Base-by-base conservation (phyloP, 2,888 invertebrate species). In the Xestia c-nigrum region DNA sequence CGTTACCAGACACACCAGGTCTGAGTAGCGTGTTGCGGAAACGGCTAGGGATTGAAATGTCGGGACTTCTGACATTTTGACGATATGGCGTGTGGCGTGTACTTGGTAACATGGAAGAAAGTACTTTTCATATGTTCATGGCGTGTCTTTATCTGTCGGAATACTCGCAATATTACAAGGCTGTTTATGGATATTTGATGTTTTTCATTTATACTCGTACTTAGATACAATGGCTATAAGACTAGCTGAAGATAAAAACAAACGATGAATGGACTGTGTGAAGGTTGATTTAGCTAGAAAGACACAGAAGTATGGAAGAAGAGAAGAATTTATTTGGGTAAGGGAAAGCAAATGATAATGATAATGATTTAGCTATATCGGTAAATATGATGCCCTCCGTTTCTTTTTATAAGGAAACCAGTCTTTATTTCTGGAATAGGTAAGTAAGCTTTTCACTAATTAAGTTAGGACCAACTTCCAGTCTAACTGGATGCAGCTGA, bases 61-160 rank as follows among this genome's bases (percentile, higher is more conserved):
- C 87, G 63, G 71, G 72, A 75, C 64, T 73, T 78, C 24, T 86
- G 87, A 87, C 87, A 86, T 86, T 86, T 86, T 61, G 73, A 81
- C 70, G 73, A 59, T 72, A 68, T 72, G 46, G 52, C 78, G 72
- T 80, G 79, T 70, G 3, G 1, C 31, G n/a, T n/a, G n/a, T 31
- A 46, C 74, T 68, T 65, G 59, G n/a, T 65, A 77, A 77, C 78
- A 65, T 81, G 74, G 67, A 79, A 76, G 85, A 68, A 82, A 85
- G 72, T 80, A 57, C 50, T 40, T 63, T 78, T 71, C 74, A 77
- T 69, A 75, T 78, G 81, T 65, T 76, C 67, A 64, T 79, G 70
- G 68, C 65, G 65, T 66, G 72, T 38, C 65, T 83, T 46, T 74
- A 69, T 69, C 55, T 47, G 59, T n/a, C 24, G 12, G 46, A 57